Evolutionary conservation across 2,888 invertebrate genomes (phyloP).

Genomic region (Coenonympha glycerion): DNA sequence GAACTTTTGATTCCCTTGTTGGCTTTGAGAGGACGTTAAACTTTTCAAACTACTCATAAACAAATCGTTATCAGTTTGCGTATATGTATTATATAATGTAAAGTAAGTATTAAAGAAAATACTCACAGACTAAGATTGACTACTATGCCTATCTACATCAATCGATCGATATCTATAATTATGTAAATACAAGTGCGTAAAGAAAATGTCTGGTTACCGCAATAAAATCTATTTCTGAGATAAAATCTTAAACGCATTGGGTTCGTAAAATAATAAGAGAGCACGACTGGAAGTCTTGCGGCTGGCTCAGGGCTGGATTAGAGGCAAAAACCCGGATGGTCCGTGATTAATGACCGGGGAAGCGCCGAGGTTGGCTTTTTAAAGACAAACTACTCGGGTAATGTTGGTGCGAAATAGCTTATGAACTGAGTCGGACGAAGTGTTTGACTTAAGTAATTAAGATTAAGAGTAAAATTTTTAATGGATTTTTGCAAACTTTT

Average conservation of each 20-base stretch:
- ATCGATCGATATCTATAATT: too few species aligned
- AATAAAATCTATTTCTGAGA: background rate
- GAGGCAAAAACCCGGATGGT: conserved; percentile 20
- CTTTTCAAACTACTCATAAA: too few species aligned
- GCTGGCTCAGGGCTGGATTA: conserved; percentile 15
- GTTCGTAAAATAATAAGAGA: conserved; percentile 13
- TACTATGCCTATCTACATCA: too few species aligned
- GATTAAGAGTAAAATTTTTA: conserved; percentile 1
- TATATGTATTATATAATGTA: too few species aligned
- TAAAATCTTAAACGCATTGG: conserved; percentile 6
- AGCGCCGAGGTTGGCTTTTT: conserved; percentile 19
- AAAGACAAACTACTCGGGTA: conserved; percentile 18
- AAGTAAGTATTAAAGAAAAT: too few species aligned
- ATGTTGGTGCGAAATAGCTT: conserved; percentile 11
- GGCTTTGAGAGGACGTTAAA: too few species aligned
- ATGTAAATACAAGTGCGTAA: background rate
- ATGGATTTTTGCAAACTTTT: too few species aligned
- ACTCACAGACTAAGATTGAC: too few species aligned
- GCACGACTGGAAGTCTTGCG: conserved; percentile 7
- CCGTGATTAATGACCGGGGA: conserved; percentile 24
- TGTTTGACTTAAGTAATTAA: conserved; percentile 9
- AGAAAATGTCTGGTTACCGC: background rate
- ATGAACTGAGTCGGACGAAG: conserved; percentile 1
- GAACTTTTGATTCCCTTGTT: too few species aligned
- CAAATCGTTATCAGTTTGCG: too few species aligned